Conservation (phyloP, 2,113 vertebrate genomes). For the Prolemur simus region DNA sequence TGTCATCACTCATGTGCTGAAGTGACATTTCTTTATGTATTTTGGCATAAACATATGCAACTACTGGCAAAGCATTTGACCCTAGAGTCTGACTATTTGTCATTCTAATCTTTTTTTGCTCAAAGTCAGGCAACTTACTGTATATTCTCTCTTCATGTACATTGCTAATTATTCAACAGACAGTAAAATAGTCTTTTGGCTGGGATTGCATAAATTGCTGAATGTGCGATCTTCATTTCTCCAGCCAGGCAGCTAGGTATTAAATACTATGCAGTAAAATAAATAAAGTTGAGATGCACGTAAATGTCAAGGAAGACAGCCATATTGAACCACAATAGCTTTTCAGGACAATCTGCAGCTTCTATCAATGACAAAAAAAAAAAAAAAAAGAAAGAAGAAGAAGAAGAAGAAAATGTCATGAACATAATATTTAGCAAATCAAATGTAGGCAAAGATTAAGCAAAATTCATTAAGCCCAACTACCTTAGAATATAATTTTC, state of each 20-base stretch:
- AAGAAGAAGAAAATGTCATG: neutral
- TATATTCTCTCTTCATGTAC: slow-evolving; percentile 80
- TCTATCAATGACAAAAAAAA: neutral
- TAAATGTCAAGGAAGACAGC: slow-evolving; percentile 79
- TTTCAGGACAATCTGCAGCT: slow-evolving; percentile 68
- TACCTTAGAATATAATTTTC: slow-evolving; percentile 75
- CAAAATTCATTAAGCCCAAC: slow-evolving; percentile 76
- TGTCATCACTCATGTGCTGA: slow-evolving; percentile 91
- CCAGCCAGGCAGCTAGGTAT: slow-evolving; percentile 71
- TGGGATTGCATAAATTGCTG: slow-evolving; percentile 80
- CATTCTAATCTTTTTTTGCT: slow-evolving; percentile 86
- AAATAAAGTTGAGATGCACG: slow-evolving; percentile 80
- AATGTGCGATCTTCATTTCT: slow-evolving; percentile 81
- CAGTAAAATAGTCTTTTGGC: slow-evolving; percentile 80
- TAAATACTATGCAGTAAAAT: slow-evolving; percentile 65
- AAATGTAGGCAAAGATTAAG: slow-evolving; percentile 74
- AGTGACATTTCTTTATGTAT: slow-evolving; percentile 93
- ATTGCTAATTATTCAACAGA: slow-evolving; percentile 86
- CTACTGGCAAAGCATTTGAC: slow-evolving; percentile 91
- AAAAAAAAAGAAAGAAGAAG: neutral
- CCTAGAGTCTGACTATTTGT: slow-evolving; percentile 90
- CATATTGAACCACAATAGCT: slow-evolving; percentile 72
- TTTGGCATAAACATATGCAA: slow-evolving; percentile 93
- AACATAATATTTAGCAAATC: slow-evolving; percentile 64
- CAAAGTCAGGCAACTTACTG: slow-evolving; percentile 86